Evolutionary conservation across 30 jellyfish, hydroid and myxozoan genomes (phyloP).

Genomic region (Pelagia noctiluca): DNA sequence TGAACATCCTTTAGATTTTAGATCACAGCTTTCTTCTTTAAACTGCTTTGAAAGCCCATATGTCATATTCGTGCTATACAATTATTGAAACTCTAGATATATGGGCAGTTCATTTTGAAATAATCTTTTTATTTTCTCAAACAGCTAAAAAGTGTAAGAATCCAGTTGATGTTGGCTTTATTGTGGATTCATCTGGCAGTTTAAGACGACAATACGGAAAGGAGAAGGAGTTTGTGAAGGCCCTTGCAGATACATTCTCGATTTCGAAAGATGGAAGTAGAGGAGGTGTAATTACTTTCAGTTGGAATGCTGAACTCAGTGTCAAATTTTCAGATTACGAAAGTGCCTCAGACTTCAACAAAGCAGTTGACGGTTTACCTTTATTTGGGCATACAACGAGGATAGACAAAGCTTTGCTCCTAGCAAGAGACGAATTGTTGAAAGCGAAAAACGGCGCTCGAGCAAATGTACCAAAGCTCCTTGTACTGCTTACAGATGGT

Average conservation of each 20-base stretch:
- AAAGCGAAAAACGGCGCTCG: slow-evolving; percentile 22
- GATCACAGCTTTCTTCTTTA: too few species aligned
- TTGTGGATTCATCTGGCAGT: slow-evolving; percentile 91
- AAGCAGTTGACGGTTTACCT: slow-evolving; percentile 82
- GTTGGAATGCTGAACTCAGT: slow-evolving; percentile 82
- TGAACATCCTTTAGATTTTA: too few species aligned
- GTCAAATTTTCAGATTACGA: slow-evolving; percentile 59
- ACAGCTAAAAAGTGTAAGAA: neutral
- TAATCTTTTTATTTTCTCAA: too few species aligned
- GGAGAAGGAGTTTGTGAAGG: slow-evolving; percentile 86
- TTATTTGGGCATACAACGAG: slow-evolving; percentile 85
- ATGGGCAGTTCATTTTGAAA: too few species aligned
- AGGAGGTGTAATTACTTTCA: slow-evolving; percentile 86
- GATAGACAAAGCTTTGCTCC: slow-evolving; percentile 74
- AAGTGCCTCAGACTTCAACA: slow-evolving; percentile 44
- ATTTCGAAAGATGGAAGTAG: slow-evolving; percentile 75
- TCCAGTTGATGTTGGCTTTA: slow-evolving; percentile 71
- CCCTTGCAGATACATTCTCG: slow-evolving; percentile 68
- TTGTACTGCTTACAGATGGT: slow-evolving; percentile 68
- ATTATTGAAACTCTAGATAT: too few species aligned
- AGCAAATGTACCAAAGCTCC: slow-evolving; percentile 30
- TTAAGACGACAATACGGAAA: slow-evolving; percentile 67
- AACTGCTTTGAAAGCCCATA: too few species aligned
- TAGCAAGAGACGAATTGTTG: slow-evolving; percentile 37
- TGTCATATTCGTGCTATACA: too few species aligned